A percentile compares a stretch with the other conserved stretches of the same genome.
Conservation (phyloP, 1,140 invertebrate species). For the Cotesia vestalis region DNA sequence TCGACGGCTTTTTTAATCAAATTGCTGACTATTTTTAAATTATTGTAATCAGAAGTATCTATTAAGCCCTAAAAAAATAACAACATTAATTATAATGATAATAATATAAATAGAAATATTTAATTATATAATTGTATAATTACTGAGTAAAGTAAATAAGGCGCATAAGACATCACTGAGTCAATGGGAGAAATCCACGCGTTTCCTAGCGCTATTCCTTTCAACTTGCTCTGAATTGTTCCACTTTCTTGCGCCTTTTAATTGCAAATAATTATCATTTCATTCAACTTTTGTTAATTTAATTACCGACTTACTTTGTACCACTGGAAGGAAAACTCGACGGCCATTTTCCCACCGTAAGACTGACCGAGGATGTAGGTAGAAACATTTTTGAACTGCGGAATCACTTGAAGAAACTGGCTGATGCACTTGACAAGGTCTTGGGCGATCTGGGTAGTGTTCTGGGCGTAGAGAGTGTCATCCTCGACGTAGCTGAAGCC, state of each 20-base stretch:
- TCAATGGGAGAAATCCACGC: conserved; percentile 88
- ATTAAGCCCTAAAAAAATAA: no score
- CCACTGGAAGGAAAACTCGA: conserved; percentile 76
- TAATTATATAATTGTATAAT: background rate
- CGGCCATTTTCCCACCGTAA: conserved; percentile 90
- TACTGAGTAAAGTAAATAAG: conserved; percentile 76
- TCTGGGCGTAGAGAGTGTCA: conserved; percentile 67
- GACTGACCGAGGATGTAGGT: conserved; percentile 87
- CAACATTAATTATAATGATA: no score
- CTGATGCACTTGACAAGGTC: conserved; percentile 79
- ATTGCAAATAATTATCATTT: conserved; percentile 35
- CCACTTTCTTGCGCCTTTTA: conserved; percentile 71
- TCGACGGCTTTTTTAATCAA: no score
- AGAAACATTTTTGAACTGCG: conserved; percentile 75
- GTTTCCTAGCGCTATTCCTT: conserved; percentile 83
- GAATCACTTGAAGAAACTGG: conserved; percentile 70
- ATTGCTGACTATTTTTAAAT: no score
- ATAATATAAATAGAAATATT: no score
- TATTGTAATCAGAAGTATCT: no score
- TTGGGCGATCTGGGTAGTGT: conserved; percentile 76
- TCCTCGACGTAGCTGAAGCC: conserved; percentile 84
- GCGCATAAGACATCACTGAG: conserved; percentile 81
- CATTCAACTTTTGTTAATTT: background rate
- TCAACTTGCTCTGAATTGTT: conserved; percentile 75
- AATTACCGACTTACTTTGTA: conserved; percentile 64